These are phyloP conservation scores for Horisme vitalbata DNA, from an alignment of 2,888 invertebrate genomes.

Conservation along the genomic window DNA sequence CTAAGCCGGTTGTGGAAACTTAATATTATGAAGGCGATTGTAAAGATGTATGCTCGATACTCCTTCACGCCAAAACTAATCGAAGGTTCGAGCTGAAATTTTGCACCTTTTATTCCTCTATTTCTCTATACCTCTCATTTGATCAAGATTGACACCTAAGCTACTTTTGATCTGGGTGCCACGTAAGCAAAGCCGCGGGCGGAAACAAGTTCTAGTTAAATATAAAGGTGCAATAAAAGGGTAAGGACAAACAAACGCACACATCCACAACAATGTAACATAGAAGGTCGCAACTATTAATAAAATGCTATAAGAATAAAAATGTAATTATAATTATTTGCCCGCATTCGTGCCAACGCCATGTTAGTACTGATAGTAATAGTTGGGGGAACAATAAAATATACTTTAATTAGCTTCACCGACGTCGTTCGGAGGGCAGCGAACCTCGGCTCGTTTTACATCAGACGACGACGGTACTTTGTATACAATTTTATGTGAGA, in stretches of 20 bases:
- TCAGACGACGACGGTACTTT: constrained; percentile 30
- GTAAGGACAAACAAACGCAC: neutral
- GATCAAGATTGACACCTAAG: too few relatives aligned
- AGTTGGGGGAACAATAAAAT: constrained; percentile 79
- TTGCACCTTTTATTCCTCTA: too few relatives aligned
- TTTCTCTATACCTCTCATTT: too few relatives aligned
- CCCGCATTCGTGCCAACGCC: constrained; percentile 74
- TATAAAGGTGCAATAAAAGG: too few relatives aligned
- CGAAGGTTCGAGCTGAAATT: too few relatives aligned
- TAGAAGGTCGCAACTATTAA: constrained; percentile 45
- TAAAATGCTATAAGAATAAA: constrained; percentile 70
- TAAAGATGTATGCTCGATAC: too few relatives aligned
- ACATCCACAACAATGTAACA: constrained; percentile 33
- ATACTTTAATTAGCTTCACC: constrained; percentile 74
- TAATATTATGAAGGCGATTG: too few relatives aligned
- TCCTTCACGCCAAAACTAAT: too few relatives aligned
- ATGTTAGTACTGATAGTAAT: constrained; percentile 66
- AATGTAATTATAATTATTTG: constrained; percentile 79
- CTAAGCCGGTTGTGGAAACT: too few relatives aligned
- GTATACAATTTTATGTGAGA: neutral
- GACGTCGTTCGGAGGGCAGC: constrained; percentile 48
- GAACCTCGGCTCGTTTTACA: constrained; percentile 41
- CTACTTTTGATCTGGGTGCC: too few relatives aligned
- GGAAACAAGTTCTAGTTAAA: too few relatives aligned
- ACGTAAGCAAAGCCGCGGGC: too few relatives aligned